Conservation (phyloP, 2,113 vertebrate genomes). For the Oxyura jamaicensis region DNA sequence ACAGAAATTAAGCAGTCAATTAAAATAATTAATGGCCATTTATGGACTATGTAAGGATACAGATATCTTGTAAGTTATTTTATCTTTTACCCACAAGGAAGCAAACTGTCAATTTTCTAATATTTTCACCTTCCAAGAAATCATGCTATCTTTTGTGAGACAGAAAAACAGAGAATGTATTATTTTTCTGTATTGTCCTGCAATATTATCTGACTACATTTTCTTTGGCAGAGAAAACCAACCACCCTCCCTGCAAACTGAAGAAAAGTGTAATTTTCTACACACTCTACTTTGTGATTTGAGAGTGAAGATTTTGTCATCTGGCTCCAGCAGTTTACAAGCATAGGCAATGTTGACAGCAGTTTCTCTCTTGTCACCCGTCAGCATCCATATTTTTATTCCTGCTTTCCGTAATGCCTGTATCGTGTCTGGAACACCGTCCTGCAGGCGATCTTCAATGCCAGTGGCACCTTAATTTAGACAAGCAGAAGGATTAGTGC, state of each 20-base stretch:
- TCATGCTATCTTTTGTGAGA: background rate
- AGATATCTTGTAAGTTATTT: background rate
- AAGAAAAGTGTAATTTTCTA: background rate
- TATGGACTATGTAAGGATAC: background rate
- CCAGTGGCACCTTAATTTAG: conserved; percentile 87
- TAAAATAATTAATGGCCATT: background rate
- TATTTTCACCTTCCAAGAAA: background rate
- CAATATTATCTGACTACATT: background rate
- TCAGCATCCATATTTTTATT: conserved; percentile 95
- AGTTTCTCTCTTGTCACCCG: conserved; percentile 95
- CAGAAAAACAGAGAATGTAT: background rate
- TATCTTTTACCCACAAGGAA: background rate
- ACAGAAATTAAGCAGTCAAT: background rate
- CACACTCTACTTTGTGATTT: conserved; percentile 84
- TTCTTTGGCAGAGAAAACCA: background rate
- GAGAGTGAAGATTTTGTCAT: conserved; percentile 84
- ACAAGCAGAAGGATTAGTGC: background rate
- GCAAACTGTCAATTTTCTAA: background rate
- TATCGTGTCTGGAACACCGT: conserved; percentile 92
- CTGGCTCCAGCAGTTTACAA: conserved; percentile 84
- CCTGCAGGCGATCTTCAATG: conserved; percentile 92
- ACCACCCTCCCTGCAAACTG: background rate
- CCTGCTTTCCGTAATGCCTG: conserved; percentile 87
- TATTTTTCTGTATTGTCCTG: background rate
- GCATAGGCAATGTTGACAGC: conserved; percentile 92